A percentile compares a stretch with the other conserved stretches of the same genome.
These are phyloP conservation scores for Prunella fulvescens DNA, from an alignment of 2,113 vertebrate genomes.

Conservation along the genomic window DNA sequence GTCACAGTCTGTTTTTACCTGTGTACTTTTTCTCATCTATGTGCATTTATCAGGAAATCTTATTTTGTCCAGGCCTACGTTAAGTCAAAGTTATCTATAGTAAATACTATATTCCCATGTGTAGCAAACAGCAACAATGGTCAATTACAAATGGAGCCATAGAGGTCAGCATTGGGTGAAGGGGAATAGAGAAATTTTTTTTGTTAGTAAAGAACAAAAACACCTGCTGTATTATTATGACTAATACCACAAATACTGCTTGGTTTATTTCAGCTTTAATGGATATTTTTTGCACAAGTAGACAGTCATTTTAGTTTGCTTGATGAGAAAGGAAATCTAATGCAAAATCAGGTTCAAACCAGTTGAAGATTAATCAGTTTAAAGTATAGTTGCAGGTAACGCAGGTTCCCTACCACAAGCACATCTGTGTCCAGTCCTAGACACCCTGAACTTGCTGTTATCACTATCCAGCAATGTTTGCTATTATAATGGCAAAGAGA, in stretches of 20 bases:
- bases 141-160: not conserved
- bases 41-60: not conserved
- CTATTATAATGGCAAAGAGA: not conserved
- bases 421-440: not conserved
- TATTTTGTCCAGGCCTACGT: not conserved
- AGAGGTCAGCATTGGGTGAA: not conserved
- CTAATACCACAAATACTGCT: not conserved
- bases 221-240: not conserved
- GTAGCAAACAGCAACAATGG: not conserved
- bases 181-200: not conserved
- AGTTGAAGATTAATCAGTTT: not conserved
- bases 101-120: not conserved
- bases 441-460: not conserved
- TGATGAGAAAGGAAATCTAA: not conserved
- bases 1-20: not conserved
- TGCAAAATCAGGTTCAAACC: not conserved
- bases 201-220: not conserved
- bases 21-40: not conserved
- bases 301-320: not conserved
- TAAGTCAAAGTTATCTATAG: not conserved
- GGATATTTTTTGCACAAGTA: not conserved
- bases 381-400: not conserved
- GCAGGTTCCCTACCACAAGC: not conserved
- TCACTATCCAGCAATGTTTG: not conserved
- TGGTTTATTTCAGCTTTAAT: not conserved